Percentiles rank a stretch among this genome's conserved stretches.
phyloP scores from a whole-genome alignment of 2,113 vertebrate species.

The Jaculus jaculus region DNA sequence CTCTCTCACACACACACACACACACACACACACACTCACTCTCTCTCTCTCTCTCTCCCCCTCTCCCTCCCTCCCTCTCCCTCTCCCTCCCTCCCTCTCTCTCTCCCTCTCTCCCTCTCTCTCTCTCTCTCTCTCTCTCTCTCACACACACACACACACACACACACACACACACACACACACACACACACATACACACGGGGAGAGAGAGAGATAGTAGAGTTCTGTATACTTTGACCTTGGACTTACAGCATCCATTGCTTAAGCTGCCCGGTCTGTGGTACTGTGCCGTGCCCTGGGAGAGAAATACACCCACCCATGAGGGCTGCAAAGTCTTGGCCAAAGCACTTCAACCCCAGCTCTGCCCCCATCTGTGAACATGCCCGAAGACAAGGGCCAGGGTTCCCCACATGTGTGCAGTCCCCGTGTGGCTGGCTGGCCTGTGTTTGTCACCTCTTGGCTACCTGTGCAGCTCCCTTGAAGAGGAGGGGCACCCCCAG shows the following conservation, averaged over 20 bases:
- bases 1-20: fast-evolving
- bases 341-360: neutral
- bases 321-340: neutral
- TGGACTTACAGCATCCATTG: neutral
- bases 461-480: neutral
- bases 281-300: neutral
- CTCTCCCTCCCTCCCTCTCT: too few relatives aligned
- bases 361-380: neutral
- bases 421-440: neutral
- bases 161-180: fast-evolving
- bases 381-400: neutral
- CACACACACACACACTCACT: fast-evolving
- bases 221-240: neutral
- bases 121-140: too few relatives aligned
- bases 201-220: neutral
- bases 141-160: too few relatives aligned
- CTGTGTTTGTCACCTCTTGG: neutral
- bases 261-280: neutral
- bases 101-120: too few relatives aligned
- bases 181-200: fast-evolving
- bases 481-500: neutral
- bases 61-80: too few relatives aligned
- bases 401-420: fast-evolving
- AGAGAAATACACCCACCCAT: too few relatives aligned
- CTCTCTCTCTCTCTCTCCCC: too few relatives aligned